Evolutionary conservation across 2,888 invertebrate species (phyloP), one percentile per base, ranked within the genome.

Genomic region (Cantharis rustica): DNA sequence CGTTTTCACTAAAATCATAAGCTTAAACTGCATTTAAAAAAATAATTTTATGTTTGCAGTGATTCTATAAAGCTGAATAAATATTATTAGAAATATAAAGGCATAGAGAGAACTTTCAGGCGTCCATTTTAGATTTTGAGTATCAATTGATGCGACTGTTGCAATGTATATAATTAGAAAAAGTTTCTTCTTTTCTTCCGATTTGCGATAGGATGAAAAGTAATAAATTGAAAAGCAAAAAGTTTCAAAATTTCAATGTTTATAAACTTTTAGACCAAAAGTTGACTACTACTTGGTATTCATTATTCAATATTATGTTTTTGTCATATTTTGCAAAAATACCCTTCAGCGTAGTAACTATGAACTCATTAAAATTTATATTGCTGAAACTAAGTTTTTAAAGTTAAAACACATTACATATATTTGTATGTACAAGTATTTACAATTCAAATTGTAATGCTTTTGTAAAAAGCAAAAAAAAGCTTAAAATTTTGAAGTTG

Each of bases 401-500:
- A 16, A 66, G 23, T 66, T 66, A 66, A 17, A 66, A 23, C 17
- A 47, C 47, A 47, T 47, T n/a, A 13, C 31, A 47, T 47, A 66
- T 66, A 66, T 66, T 66, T 66, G 64, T 66, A 20, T 66, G 64
- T 66, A 66, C 64, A 66, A 20, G 64, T 66, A 66, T 66, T 66
- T 66, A 66, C 64, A 66, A 66, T 66, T 68, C 27, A 68, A 68
- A 68, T 68, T 17, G 64, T n/a, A 47, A 66, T 66, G 20, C 20
- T 66, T 66, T 66, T 66, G 23, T 66, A 23, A 13, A 64, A 27
- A 27, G 26, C 10, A 27, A 27, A 66, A 20, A 66, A 47, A 16
- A 61, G 20, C 16, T 61, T 61, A 26, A 62, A 74, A 70, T 74
- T 70, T 70, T 70, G 69, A 73, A 69, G 69, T 47, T 62, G 47